Conservation (phyloP, 2,797 vertebrate species). For the Gadopsis marmoratus region DNA sequence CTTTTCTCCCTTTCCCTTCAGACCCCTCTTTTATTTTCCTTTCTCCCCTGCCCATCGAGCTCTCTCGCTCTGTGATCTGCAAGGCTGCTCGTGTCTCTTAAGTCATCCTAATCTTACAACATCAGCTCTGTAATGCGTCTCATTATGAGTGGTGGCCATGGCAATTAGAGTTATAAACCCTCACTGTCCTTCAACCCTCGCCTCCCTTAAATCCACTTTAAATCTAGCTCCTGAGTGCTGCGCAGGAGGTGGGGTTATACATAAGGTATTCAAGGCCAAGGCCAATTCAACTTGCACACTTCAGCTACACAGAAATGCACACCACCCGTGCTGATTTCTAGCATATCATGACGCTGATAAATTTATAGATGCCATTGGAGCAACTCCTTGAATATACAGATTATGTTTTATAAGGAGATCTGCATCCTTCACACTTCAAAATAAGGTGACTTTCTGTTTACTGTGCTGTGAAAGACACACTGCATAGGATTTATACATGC, state of each 20-base stretch:
- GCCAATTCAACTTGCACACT: constrained; percentile 22
- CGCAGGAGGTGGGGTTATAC: constrained; percentile 13
- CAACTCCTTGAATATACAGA: constrained; percentile 29
- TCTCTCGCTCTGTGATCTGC: constrained; percentile 42
- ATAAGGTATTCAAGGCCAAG: constrained; percentile 50
- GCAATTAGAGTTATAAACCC: constrained; percentile 82
- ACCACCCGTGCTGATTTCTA: neutral
- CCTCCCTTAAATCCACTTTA: constrained; percentile 77
- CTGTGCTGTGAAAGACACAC: constrained; percentile 13
- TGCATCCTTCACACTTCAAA: constrained; percentile 43
- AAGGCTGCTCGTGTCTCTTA: constrained; percentile 69
- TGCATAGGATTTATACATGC: constrained; percentile 11
- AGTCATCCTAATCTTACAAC: constrained; percentile 83
- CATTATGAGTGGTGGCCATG: constrained; percentile 79
- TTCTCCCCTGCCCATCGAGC: neutral
- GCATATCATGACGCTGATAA: neutral
- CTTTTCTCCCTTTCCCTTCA: neutral
- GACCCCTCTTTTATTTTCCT: neutral
- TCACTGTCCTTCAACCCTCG: constrained; percentile 56
- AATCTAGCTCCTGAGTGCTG: constrained; percentile 63
- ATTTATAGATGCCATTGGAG: constrained; percentile 16
- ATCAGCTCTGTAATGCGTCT: constrained; percentile 83
- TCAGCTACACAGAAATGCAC: constrained; percentile 19
- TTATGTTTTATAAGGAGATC: constrained; percentile 7
- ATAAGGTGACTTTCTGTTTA: constrained; percentile 18